phyloP scores from a whole-genome alignment of 37 sponge, comb jelly and placozoan species.

The Dysidea cf. avara region DNA sequence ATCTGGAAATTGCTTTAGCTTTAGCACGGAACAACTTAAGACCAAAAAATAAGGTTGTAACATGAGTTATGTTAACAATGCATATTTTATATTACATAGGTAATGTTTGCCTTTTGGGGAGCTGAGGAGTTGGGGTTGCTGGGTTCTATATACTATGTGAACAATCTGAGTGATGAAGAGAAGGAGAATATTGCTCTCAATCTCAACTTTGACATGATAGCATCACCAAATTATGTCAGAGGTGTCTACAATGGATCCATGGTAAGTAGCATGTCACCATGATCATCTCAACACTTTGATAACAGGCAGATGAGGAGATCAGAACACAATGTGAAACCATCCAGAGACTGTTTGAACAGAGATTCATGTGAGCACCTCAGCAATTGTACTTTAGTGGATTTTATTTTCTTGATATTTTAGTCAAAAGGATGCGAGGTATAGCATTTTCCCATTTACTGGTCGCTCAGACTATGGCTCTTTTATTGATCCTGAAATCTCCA shows the following conservation, averaged over 20 bases:
- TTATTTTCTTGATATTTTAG: constrained; percentile 2
- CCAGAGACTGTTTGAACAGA: constrained; percentile 64
- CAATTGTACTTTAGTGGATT: not conserved
- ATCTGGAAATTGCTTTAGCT: constrained; percentile 66
- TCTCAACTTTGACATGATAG: constrained; percentile 83
- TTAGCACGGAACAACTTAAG: not conserved
- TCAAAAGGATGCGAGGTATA: constrained; percentile 24
- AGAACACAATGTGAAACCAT: constrained; percentile 38
- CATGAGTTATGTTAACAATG: not conserved
- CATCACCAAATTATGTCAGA: constrained; percentile 79
- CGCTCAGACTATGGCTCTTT: constrained; percentile 88
- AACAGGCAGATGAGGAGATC: constrained; percentile 29
- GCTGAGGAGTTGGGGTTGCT: constrained; percentile 82
- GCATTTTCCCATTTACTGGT: constrained; percentile 61
- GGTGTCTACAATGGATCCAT: constrained; percentile 79
- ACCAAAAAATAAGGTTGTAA: constrained; percentile 52
- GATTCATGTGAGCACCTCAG: constrained; percentile 72
- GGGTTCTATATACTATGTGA: constrained; percentile 67
- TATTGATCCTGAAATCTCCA: constrained; percentile 51
- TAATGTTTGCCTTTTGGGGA: constrained; percentile 85
- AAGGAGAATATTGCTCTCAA: constrained; percentile 44
- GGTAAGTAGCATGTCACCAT: constrained; percentile 31
- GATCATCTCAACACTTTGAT: not conserved
- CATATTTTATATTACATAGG: not conserved
- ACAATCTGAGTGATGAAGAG: constrained; percentile 33